Evolutionary conservation across 2,797 vertebrate genomes (phyloP).

Genomic region (Thamnophis elegans): DNA sequence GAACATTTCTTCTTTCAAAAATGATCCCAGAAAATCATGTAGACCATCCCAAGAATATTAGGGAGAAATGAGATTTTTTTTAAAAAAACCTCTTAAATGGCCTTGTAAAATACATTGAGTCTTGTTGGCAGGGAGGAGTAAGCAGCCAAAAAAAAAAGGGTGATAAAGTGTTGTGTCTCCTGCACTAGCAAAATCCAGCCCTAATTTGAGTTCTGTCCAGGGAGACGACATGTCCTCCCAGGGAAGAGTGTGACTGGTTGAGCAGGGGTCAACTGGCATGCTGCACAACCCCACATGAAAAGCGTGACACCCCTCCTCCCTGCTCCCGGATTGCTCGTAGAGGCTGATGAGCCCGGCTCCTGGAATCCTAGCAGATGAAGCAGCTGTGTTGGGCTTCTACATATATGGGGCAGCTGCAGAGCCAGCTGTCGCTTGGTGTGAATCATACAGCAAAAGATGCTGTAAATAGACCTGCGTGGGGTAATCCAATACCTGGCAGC

Average conservation of each 20-base stretch:
- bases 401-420: conserved; percentile 91
- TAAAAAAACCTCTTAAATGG: not conserved
- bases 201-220: conserved; percentile 29
- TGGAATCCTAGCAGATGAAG: conserved; percentile 82
- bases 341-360: conserved; percentile 81
- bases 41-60: not conserved
- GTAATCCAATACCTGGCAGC: conserved; percentile 88
- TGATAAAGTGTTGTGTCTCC: not conserved
- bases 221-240: conserved; percentile 2
- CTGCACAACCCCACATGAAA: conserved; percentile 48
- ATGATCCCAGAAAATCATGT: not conserved
- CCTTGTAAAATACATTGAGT: not conserved
- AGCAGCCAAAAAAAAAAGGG: not conserved
- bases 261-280: not conserved
- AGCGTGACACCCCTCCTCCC: conserved; percentile 32
- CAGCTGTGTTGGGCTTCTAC: conserved; percentile 89
- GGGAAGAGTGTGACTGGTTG: conserved; percentile 22
- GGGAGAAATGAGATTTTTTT: not conserved
- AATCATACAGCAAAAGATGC: conserved; percentile 86
- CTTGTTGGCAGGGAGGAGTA: not conserved
- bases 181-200: conserved; percentile 5
- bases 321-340: conserved; percentile 73
- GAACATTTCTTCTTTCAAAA: not conserved
- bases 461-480: conserved; percentile 89
- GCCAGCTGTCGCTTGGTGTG: conserved; percentile 90